Evolutionary conservation across 2,888 invertebrate genomes (phyloP), one percentile per base, ranked within the genome.

Genomic region (Microplitis deprimator): DNA sequence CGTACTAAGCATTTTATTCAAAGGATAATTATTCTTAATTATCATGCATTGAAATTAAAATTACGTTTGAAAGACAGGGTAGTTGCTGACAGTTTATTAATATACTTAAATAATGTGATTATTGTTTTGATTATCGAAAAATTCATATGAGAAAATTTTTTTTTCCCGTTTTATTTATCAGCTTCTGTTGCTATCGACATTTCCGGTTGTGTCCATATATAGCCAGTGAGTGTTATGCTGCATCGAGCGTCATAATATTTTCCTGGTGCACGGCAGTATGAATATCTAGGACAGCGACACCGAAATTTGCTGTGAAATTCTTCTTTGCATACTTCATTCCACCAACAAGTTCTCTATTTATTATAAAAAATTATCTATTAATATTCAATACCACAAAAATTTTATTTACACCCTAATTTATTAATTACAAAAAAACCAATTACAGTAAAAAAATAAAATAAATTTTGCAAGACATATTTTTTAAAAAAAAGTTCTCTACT

Each of bases 311-410:
- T 94, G 90, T 96, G 96, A 87, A 97, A 97, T 90, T 97, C 97
- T 88, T 96, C 96, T 88, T 97, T 97, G 91, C 97, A 97, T 17
- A 96, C 94, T 91, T 97, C 97, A 89, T 96, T 97, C 95, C 96
- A 96, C 96, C 96, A 97, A 90, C 97, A 97, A 72, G 95, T 96
- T 88, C 97, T 93, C 97, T 73, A 39, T 39, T 59, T 40, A 64
- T 39, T 38, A 50, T 68, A 67, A 74, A 60, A 29, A 38, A 10
- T 13, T 67, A 13, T 73, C 20, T 16, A 40, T 59, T 65, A 50
- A 59, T 38, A 40, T 41, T 16, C 10, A 5, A 3, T 6, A 7
- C 8, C 17, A 40, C 4, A 20, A 1, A 29, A 29, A 29, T 4
- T 29, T 29, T 4, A 4, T 29, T 29, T 29, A 29, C 29, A 29